These are phyloP conservation scores for Brotogeris chrysoptera DNA, from an alignment of 2,797 vertebrate genomes.

Conservation along the genomic window DNA sequence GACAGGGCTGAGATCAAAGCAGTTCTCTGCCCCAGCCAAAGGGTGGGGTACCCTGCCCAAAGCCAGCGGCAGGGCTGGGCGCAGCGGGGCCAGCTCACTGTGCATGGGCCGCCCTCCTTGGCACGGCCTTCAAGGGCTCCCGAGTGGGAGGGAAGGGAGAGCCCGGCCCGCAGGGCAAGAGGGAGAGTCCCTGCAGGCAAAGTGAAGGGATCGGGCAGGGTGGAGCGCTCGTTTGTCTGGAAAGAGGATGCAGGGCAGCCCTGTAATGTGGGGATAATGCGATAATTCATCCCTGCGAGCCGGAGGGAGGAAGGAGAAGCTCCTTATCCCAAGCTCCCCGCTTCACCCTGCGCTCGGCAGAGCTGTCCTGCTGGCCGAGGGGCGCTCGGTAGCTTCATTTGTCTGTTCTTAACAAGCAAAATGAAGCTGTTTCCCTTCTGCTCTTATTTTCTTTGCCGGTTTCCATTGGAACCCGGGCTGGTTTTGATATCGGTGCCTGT, in stretches of 20 bases:
- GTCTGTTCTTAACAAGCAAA: neutral
- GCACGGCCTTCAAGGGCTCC: conserved; percentile 10
- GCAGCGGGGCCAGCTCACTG: neutral
- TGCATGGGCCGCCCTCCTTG: neutral
- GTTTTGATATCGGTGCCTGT: conserved; percentile 45
- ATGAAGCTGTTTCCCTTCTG: neutral
- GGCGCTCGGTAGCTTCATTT: neutral
- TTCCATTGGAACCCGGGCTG: conserved; percentile 38
- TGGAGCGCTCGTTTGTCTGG: neutral
- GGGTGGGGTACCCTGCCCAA: neutral
- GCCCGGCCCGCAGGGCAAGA: neutral
- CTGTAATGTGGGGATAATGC: neutral
- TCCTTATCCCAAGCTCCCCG: neutral
- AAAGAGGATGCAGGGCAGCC: neutral
- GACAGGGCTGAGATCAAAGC: conserved; percentile 31
- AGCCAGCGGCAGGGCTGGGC: neutral
- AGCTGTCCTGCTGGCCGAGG: neutral
- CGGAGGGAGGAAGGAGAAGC: neutral
- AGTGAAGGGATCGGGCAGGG: neutral
- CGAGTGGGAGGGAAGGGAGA: neutral
- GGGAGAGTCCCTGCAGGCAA: conserved; percentile 22
- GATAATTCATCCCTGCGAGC: neutral
- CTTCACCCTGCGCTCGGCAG: neutral
- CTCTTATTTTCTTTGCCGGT: conserved; percentile 11
- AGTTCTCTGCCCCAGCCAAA: conserved; percentile 14